A percentile compares a stretch with the other conserved stretches of the same genome.
These are phyloP conservation scores for Lepidurus couesii DNA, from an alignment of 1,140 invertebrate species.

Conservation along the genomic window DNA sequence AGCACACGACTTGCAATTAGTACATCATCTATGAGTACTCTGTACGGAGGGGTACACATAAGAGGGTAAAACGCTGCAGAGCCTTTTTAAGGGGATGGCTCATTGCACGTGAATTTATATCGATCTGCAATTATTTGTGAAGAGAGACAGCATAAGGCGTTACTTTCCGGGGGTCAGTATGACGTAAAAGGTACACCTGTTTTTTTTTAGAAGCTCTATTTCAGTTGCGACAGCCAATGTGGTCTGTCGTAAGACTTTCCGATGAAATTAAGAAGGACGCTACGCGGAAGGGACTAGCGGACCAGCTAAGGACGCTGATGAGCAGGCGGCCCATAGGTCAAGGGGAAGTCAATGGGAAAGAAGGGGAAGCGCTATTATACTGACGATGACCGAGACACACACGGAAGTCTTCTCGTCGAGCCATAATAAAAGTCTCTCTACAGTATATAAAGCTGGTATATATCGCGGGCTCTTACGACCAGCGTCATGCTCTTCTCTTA, in stretches of 20 bases:
- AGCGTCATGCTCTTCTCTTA: neutral
- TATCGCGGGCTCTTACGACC: neutral
- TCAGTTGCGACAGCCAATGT: no score
- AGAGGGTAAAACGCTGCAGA: neutral
- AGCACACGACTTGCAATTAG: slow-evolving; percentile 36
- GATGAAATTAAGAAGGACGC: no score
- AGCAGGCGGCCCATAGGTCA: neutral
- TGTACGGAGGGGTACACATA: no score
- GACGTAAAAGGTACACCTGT: no score
- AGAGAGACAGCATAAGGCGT: neutral
- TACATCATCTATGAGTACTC: neutral
- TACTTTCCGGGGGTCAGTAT: neutral
- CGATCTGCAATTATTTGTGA: neutral
- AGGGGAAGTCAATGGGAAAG: neutral
- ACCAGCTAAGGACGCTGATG: neutral
- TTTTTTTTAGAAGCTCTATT: no score
- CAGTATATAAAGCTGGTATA: neutral
- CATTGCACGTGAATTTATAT: neutral
- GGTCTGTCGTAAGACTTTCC: no score
- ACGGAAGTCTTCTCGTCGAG: neutral
- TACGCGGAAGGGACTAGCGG: no score
- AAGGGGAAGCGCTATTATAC: neutral
- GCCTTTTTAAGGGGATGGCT: neutral
- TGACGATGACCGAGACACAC: neutral
- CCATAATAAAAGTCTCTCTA: neutral